Conservation (phyloP, 2,113 vertebrate genomes). For the Dasyurus viverrinus region DNA sequence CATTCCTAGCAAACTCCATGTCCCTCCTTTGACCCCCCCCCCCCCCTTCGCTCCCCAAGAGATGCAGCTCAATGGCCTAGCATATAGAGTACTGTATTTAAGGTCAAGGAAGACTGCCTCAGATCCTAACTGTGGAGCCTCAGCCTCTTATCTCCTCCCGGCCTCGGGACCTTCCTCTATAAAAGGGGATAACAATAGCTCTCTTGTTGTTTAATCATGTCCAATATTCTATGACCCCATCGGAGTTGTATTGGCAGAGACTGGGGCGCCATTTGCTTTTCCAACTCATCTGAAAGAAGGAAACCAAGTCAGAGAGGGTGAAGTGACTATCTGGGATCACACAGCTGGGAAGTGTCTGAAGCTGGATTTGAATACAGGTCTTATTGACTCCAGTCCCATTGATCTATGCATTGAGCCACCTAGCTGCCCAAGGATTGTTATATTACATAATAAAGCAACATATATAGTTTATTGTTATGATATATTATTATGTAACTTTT, state of each 20-base stretch:
- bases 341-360: background rate
- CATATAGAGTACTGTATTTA: background rate
- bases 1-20: background rate
- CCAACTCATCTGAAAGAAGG: background rate
- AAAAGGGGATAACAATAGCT: background rate
- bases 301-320: background rate
- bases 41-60: background rate
- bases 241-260: background rate
- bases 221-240: background rate
- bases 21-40: background rate
- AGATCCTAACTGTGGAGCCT: background rate
- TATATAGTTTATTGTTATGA: too few species aligned
- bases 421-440: background rate
- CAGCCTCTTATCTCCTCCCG: background rate
- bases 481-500: too few species aligned
- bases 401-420: background rate
- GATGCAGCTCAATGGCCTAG: background rate
- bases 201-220: background rate
- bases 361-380: background rate
- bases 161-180: background rate
- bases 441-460: background rate
- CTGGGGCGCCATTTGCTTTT: background rate
- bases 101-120: background rate
- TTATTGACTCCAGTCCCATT: background rate
- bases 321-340: background rate